Evolutionary conservation across 1,140 invertebrate species (phyloP), one percentile per base, ranked within the genome.

Genomic region (Prorops nasuta): DNA sequence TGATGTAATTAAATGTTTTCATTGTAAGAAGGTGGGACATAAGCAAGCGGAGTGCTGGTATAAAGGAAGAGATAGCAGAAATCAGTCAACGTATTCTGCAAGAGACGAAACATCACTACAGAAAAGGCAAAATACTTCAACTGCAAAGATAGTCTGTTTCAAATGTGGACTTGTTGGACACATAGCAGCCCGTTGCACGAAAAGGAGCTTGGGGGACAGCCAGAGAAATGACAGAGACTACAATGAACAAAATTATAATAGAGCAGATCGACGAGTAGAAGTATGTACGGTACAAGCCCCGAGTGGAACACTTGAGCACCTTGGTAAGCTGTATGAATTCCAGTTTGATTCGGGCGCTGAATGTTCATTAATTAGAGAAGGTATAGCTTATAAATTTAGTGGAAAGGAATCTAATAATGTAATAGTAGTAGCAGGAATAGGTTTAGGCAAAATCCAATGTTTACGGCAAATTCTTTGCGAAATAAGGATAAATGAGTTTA

Each of bases 261-360:
- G 3, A 6, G 17, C 3, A 4, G 1, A 44, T 12, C 22, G 24
- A 9, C 15, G 39, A 1, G 34, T 28, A 9, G 41, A 50, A 10
- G 1, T 50, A 4, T 43, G 34, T 10, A 10, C 17, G 0, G 7
- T 37, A 14, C 2, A 20, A 20, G 2, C 3, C 7, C 4, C 31
- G 0, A 34, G 21, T 7, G 55, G 50, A 17, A 10, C 2, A 7
- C 14, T 50, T 14, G 1, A 1, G 1, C 46, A 54, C 10, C 16
- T 2, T 2, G 55, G 39, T 57, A 51, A 54, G 51, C 15, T 12
- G 14, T 57, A 39, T 42, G 1, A 2, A 37, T 57, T 54, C 38
- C 46, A 31, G 32, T 53, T 46, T 28, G 38, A 57, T 37, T 54
- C 55, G 2, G 46, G 44, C 12, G 55, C 55, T 8, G 55, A 54